Evolutionary conservation across 2,888 invertebrate species (phyloP), one percentile per base, ranked within the genome.

Genomic region (Plebejus anna): DNA sequence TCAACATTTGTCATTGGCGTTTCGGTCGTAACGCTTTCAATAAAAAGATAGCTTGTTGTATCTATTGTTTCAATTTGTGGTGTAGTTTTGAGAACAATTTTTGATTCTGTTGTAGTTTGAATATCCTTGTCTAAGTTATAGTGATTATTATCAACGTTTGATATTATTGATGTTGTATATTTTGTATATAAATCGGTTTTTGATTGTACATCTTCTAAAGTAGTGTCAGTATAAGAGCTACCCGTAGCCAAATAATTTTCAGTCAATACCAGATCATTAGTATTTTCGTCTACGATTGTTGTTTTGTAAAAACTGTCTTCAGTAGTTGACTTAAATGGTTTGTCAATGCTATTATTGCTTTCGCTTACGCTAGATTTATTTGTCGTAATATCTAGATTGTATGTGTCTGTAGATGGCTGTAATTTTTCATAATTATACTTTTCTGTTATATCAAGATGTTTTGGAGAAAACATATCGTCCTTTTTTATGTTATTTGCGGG

Each of bases 271-370:
- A 22, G 13, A 32, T 32, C 13, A 11, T 16, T 13, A 66, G 36
- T 32, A 32, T 22, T 32, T 22, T 66, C 22, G 32, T 32, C 32
- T 11, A 13, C 13, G 1, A 5, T 66, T 66, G 66, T 36, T 13
- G 13, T 66, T 66, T 66, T 32, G 32, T 66, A 13, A 13, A 66
- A 66, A 6, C 32, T 66, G 28, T 32, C 32, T 32, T 36, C 66
- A 66, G 66, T 32, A 66, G 66, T 66, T 66, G 75, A 57, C 28
- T 76, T 51, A 47, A 72, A 77, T 66, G 77, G 73, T 66, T 73
- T 66, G 22, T 78, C 73, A 66, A 73, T 16, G 28, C n/a, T 16
- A 36, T 66, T 16, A 36, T 66, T 36, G 0, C 5, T 66, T 32
- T 66, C 47, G 28, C 13, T 28, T 75, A 16, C 28, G 28, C 32